phyloP scores from a whole-genome alignment of 2,797 vertebrate genomes.

The Sphenopsis melanotis region DNA sequence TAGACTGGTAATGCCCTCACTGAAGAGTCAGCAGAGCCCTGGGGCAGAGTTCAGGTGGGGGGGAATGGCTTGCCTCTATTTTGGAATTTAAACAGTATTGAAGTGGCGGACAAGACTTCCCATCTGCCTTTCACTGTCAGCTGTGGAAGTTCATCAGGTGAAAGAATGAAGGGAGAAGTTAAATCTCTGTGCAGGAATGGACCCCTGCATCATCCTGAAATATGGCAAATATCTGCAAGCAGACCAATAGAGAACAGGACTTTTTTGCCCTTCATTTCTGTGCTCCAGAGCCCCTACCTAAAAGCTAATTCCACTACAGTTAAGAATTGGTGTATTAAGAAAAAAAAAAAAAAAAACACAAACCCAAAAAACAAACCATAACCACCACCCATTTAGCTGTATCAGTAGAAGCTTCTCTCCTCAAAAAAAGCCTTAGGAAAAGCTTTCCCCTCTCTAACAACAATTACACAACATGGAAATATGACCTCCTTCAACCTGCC shows the following conservation, averaged over 20 bases:
- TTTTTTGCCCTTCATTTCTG: not conserved
- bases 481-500: not conserved
- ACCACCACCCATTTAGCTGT: accelerated
- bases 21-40: not conserved
- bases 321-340: not conserved
- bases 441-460: not conserved
- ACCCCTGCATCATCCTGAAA: not conserved
- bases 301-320: not conserved
- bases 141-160: not conserved
- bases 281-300: not conserved
- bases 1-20: not conserved
- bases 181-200: not conserved
- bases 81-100: not conserved
- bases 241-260: not conserved
- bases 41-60: not conserved
- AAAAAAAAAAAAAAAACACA: not conserved
- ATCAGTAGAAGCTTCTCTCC: not conserved
- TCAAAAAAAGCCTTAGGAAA: not conserved
- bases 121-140: not conserved
- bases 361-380: not conserved
- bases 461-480: not conserved
- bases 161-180: not conserved
- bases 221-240: not conserved
- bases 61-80: not conserved
- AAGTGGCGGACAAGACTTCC: not conserved